Percentiles rank a stretch among this genome's conserved stretches.
Evolutionary conservation across 2,888 invertebrate species (phyloP).

Genomic region (Cheilosia soror): DNA sequence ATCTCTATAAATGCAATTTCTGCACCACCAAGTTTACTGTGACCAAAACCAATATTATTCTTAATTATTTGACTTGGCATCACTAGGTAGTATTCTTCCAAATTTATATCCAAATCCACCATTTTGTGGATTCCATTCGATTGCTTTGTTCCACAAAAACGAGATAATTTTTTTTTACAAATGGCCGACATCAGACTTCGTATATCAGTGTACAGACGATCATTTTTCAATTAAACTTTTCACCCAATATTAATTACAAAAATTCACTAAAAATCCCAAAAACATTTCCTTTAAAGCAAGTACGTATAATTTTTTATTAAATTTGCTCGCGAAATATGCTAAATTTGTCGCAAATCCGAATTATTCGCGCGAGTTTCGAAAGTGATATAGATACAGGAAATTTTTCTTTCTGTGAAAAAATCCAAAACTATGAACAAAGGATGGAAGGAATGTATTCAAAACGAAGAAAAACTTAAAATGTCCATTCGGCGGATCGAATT

Average conservation of each 20-base stretch:
- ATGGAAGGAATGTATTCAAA: not conserved
- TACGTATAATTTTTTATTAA: constrained; percentile 62
- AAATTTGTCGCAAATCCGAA: constrained; percentile 15
- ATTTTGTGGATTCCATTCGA: constrained; percentile 17
- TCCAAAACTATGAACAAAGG: not conserved
- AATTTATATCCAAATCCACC: not conserved
- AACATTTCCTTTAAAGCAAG: constrained; percentile 44
- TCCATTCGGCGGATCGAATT: not conserved
- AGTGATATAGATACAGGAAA: constrained; percentile 13
- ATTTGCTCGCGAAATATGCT: constrained; percentile 56
- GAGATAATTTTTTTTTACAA: constrained; percentile 1
- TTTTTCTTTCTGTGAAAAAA: constrained; percentile 1
- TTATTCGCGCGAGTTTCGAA: constrained; percentile 22
- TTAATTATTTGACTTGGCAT: not conserved
- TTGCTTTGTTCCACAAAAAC: constrained; percentile 8
- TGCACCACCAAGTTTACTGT: too few relatives aligned
- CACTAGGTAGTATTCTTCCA: not conserved
- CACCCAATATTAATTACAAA: not conserved
- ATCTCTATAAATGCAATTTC: too few relatives aligned
- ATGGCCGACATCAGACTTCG: constrained; percentile 38
- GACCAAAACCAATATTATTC: too few relatives aligned
- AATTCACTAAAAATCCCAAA: not conserved
- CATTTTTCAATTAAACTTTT: constrained; percentile 3
- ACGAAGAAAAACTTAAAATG: not conserved
- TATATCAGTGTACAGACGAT: not conserved